These are phyloP conservation scores for Watersipora subatra DNA, from an alignment of 1,140 invertebrate species.

Conservation along the genomic window DNA sequence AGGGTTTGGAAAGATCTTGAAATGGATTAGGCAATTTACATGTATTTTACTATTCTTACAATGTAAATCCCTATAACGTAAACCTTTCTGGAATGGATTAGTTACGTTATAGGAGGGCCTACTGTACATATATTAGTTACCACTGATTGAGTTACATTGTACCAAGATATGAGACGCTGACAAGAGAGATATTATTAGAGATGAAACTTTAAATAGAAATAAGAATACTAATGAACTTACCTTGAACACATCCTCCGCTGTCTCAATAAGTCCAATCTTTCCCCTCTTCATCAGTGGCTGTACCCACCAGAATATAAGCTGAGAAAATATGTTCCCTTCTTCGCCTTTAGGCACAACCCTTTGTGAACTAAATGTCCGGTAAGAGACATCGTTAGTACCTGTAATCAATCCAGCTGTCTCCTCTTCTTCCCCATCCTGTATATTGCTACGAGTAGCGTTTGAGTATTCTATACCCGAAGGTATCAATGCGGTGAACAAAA, in stretches of 20 bases:
- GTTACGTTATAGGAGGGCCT: too few relatives aligned
- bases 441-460: constrained; percentile 16
- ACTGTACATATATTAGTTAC: too few relatives aligned
- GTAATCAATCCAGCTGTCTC: constrained; percentile 36
- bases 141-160: too few relatives aligned
- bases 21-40: too few relatives aligned
- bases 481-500: constrained; percentile 16
- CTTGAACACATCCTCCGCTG: constrained; percentile 64
- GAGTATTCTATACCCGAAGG: constrained; percentile 19
- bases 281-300: constrained; percentile 71
- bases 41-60: too few relatives aligned
- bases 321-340: constrained; percentile 53
- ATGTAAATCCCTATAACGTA: too few relatives aligned
- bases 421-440: constrained; percentile 39
- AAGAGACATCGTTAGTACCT: constrained; percentile 45
- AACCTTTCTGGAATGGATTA: too few relatives aligned
- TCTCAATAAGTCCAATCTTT: constrained; percentile 51
- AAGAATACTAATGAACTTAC: too few relatives aligned
- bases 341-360: constrained; percentile 68
- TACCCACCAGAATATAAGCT: constrained; percentile 74
- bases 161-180: too few relatives aligned
- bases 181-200: too few relatives aligned
- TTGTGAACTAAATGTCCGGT: constrained; percentile 48
- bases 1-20: too few relatives aligned
- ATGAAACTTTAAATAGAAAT: too few relatives aligned